Conservation (phyloP, 2,113 vertebrate genomes). For the Paradoxurus hermaphroditus region DNA sequence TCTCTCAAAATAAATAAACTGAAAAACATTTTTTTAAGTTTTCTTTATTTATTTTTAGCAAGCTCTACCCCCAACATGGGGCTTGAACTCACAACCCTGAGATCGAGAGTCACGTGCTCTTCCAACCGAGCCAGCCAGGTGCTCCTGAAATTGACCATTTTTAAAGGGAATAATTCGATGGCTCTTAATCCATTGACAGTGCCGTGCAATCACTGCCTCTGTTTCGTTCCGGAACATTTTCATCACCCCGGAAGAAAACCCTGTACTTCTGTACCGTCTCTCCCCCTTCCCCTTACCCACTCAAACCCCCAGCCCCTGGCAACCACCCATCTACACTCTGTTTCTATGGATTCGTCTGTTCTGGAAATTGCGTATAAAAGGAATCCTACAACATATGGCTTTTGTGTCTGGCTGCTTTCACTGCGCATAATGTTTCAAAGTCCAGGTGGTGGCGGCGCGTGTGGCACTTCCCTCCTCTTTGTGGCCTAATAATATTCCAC, state of each 20-base stretch:
- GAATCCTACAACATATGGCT: neutral
- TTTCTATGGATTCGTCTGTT: neutral
- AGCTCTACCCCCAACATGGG: neutral
- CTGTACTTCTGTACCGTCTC: neutral
- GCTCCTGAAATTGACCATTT: neutral
- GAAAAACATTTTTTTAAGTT: neutral
- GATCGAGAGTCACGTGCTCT: neutral
- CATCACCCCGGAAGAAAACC: neutral
- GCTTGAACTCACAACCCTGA: neutral
- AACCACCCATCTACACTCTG: neutral
- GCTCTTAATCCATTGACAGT: neutral
- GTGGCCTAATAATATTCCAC: neutral
- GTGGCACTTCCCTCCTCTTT: neutral
- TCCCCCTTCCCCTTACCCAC: neutral
- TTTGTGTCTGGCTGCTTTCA: neutral
- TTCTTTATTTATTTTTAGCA: neutral
- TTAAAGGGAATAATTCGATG: neutral
- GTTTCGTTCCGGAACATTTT: neutral
- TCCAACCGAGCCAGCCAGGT: neutral
- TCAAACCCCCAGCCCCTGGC: neutral
- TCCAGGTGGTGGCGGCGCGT: neutral
- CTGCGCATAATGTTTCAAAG: neutral
- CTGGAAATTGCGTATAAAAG: neutral
- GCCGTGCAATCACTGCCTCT: neutral
- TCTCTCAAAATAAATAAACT: too few species aligned